These are phyloP conservation scores for Ceratosolen solmsi DNA, from an alignment of 1,140 invertebrate species.

Conservation along the genomic window DNA sequence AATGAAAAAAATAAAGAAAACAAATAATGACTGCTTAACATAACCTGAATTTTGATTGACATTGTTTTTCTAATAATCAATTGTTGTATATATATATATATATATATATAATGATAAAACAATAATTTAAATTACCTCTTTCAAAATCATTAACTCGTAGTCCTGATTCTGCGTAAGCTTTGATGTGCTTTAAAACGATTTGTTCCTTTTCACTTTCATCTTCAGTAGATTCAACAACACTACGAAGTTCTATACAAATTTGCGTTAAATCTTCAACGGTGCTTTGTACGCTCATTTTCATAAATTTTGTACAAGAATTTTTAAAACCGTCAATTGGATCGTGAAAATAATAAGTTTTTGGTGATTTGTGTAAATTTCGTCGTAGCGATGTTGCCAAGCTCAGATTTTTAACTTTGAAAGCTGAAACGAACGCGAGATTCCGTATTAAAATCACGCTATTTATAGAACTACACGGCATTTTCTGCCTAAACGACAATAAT, in stretches of 20 bases:
- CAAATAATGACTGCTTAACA: not conserved
- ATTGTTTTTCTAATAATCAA: too few relatives aligned
- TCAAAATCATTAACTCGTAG: conserved; percentile 63
- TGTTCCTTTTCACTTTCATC: conserved; percentile 60
- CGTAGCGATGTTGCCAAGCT: conserved; percentile 31
- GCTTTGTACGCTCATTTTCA: conserved; percentile 42
- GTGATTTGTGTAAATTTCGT: conserved; percentile 28
- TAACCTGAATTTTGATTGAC: too few relatives aligned
- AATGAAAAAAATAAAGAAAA: too few relatives aligned
- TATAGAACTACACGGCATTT: not conserved
- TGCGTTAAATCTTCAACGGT: conserved; percentile 65
- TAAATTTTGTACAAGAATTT: not conserved
- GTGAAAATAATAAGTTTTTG: not conserved
- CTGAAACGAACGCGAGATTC: not conserved
- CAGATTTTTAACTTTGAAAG: not conserved
- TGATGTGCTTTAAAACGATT: conserved; percentile 65
- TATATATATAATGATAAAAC: not conserved
- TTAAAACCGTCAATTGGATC: not conserved
- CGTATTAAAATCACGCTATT: not conserved
- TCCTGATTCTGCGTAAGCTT: conserved; percentile 55
- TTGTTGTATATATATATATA: not conserved
- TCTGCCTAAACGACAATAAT: not conserved
- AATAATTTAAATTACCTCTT: conserved; percentile 60
- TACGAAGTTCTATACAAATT: conserved; percentile 62
- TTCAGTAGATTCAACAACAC: conserved; percentile 52